Evolutionary conservation across 2,888 invertebrate genomes (phyloP).

Genomic region (Ypsolopha sequella): DNA sequence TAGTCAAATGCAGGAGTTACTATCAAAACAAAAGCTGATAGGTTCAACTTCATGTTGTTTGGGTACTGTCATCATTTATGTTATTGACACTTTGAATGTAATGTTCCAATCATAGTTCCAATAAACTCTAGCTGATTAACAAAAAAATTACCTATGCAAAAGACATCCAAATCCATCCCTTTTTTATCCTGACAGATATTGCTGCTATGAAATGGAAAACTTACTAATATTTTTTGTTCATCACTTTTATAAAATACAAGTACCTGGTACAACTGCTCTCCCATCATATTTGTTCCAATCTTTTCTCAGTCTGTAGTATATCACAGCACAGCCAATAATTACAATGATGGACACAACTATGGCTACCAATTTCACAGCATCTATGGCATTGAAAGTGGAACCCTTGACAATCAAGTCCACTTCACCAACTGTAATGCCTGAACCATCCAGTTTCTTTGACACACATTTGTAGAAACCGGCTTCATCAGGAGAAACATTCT

Average conservation of each 20-base stretch:
- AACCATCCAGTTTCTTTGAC: constrained; percentile 67
- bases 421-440: constrained; percentile 63
- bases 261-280: constrained; percentile 45
- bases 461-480: constrained; percentile 76
- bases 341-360: constrained; percentile 57
- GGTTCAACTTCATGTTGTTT: no score
- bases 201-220: no score
- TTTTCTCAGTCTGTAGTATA: constrained; percentile 50
- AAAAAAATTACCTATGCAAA: no score
- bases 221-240: no score
- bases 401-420: constrained; percentile 73
- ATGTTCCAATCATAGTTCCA: no score
- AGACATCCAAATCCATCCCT: no score
- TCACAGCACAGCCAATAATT: constrained; percentile 47
- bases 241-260: not conserved
- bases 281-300: constrained; percentile 58
- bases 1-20: no score
- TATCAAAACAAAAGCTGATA: no score
- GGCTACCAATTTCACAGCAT: constrained; percentile 57
- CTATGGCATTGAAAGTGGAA: constrained; percentile 41
- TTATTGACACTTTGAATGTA: no score
- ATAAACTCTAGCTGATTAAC: no score
- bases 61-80: no score
- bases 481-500: constrained; percentile 73
- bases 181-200: no score